Base-by-base conservation (phyloP, 35 echinoderm and acorn worm species). In the Ophioderma brevispina region DNA sequence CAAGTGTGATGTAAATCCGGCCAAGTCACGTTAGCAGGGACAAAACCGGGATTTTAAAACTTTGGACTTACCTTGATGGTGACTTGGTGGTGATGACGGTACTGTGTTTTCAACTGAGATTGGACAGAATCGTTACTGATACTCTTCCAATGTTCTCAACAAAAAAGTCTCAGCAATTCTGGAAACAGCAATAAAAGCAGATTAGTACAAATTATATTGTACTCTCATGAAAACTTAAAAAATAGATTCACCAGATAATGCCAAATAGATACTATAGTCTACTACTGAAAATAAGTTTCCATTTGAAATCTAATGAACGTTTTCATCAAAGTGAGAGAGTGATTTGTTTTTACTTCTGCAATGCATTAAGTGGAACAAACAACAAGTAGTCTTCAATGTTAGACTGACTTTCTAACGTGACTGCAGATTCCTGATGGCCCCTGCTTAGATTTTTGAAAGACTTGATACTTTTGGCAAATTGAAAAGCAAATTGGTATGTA, bases 131-230 rank as follows among this genome's bases (percentile, higher is more conserved):
- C 87, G 82, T 98, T 98, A 80, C 87, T 98, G 10, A 92, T 41
- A 35, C 55, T 37, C 63, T 98, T 98, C 96, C 96, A 98, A 40
- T 98, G 96, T 41, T 80, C n/a, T 78, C 18, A 90, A 75, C 3
- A 98, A 80, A 85, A 98, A 92, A 33, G 49, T 77, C 81, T 98
- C 92, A 39, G 92, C 77, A 78, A 98, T 94, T 85, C 96, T 98
- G 85, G 13, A 13, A 18, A 31, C 18, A 1, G 56, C 0, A 25
- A 32, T 3, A 34, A 34, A 30, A 33, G 1, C 19, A 52, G 5
- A 21, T 14, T 19, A n/a, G 81, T 84, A 8, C 5, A 41, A 56
- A 19, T 34, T 10, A 23, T 19, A 35, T 25, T 13, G 0, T 50
- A 33, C 0, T 36, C 0, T 33, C 38, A 80, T 8, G 0, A n/a